Evolutionary conservation across 2,113 vertebrate genomes (phyloP), one percentile per base, ranked within the genome.

Genomic region (Piaya cayana): DNA sequence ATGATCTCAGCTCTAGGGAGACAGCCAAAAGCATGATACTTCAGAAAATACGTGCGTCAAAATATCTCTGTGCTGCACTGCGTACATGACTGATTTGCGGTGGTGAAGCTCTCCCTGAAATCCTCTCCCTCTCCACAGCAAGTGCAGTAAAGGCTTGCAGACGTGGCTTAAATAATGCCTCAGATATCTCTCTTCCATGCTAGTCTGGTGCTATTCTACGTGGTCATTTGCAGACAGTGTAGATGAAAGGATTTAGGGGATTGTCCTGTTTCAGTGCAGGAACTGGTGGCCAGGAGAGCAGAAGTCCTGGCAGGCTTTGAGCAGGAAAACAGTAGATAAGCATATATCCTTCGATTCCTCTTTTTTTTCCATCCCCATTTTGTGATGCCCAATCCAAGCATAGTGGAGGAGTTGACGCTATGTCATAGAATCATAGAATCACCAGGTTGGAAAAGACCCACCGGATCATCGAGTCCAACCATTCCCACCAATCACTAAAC

Each of bases 41-140:
- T 39, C 19, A 45, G n/a, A 47, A 17, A 75, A 39, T 3, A 6
- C 0, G 0, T 36, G 15, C 27, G n/a, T 47, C 39, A 30, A 34
- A 88, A 81, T 5, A 5, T 30, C 50, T 86, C 52, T 79, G 45
- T 37, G 34, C 26, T 90, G 39, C 43, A 6, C n/a, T 43, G n/a
- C 12, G 1, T 37, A 29, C 12, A 18, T 21, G 21, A 26, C 6
- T 19, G n/a, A 30, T 36, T 69, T 72, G 30, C 77, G 8, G 8
- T 39, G 18, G 22, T 32, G 45, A 81, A 77, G 17, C 5, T 53
- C 6, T 56, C 30, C 29, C 26, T 70, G 32, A 78, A 90, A 58
- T 53, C 11, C 21, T 52, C 6, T 20, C 16, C 9, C 5, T 47
- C 21, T 23, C 18, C 21, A 49, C 15, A 4, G 49, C 8, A 59